A percentile compares a stretch with the other conserved stretches of the same genome.
Evolutionary conservation across 2,888 invertebrate species (phyloP).

Genomic region (Gasteruption jaculator): DNA sequence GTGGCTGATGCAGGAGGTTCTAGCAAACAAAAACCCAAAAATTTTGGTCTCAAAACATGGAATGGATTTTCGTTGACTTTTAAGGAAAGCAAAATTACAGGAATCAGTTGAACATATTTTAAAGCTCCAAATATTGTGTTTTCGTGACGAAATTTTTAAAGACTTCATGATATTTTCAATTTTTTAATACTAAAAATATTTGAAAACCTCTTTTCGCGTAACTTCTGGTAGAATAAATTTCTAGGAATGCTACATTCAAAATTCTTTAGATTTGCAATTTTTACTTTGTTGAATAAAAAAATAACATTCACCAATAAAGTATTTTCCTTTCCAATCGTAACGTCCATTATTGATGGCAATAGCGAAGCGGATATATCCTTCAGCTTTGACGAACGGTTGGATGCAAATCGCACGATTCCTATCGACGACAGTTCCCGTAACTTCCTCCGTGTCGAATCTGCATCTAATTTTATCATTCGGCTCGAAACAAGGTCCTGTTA

Average conservation of each 20-base stretch:
- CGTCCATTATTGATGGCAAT: constrained; percentile 72
- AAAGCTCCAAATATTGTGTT: too few relatives aligned
- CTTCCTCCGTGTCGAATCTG: constrained; percentile 77
- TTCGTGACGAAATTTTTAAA: too few relatives aligned
- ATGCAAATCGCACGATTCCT: constrained; percentile 84
- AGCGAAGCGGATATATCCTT: constrained; percentile 84
- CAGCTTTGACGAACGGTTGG: constrained; percentile 80
- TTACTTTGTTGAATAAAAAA: neutral
- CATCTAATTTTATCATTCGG: constrained; percentile 73
- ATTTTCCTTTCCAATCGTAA: constrained; percentile 86
- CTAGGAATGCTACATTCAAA: too few relatives aligned
- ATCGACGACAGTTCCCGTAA: constrained; percentile 72
- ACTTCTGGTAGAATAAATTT: too few relatives aligned
- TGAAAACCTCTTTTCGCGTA: too few relatives aligned
- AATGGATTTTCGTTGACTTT: too few relatives aligned
- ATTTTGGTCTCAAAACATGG: too few relatives aligned
- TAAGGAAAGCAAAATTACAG: too few relatives aligned
- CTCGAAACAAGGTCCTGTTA: constrained; percentile 92
- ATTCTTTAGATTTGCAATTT: neutral
- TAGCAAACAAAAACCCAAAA: constrained; percentile 44
- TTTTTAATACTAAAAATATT: too few relatives aligned
- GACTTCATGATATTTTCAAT: too few relatives aligned
- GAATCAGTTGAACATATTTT: too few relatives aligned
- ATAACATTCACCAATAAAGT: constrained; percentile 74
- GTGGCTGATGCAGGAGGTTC: constrained; percentile 86